phyloP scores from a whole-genome alignment of 2,888 invertebrate genomes.

The Idaea straminata region DNA sequence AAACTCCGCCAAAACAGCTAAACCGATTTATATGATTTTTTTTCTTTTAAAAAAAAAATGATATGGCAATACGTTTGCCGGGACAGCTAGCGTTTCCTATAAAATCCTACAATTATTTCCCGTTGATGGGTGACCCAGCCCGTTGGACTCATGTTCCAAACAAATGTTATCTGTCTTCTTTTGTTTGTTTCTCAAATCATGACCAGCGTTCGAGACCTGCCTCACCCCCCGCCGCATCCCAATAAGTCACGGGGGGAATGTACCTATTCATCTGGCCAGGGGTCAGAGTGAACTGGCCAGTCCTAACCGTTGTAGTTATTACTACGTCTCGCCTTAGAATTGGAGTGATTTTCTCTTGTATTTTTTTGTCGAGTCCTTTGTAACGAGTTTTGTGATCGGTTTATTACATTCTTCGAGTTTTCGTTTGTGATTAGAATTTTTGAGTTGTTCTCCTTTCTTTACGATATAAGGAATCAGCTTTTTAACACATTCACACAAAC shows the following conservation, averaged over 20 bases:
- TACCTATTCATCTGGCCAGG: constrained; percentile 23
- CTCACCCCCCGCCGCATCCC: constrained; percentile 21
- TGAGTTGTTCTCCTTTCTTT: background rate
- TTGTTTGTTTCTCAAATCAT: constrained; percentile 73
- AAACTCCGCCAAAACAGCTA: no score
- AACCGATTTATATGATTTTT: no score
- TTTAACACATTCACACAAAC: constrained; percentile 5
- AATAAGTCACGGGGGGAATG: constrained; percentile 17
- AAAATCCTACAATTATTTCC: background rate
- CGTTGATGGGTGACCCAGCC: constrained; percentile 42
- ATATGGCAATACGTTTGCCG: no score
- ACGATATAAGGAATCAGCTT: background rate
- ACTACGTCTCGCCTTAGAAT: constrained; percentile 46
- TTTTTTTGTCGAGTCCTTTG: constrained; percentile 30
- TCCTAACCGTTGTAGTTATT: constrained; percentile 48
- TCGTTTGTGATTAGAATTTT: background rate
- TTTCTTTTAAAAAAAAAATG: no score
- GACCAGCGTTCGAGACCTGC: constrained; percentile 41
- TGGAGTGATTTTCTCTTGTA: constrained; percentile 41
- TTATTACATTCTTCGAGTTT: constrained; percentile 10
- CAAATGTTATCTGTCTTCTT: constrained; percentile 77
- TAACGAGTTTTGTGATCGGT: constrained; percentile 18
- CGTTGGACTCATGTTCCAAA: constrained; percentile 72
- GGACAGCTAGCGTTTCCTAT: background rate
- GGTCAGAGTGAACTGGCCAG: constrained; percentile 46